These are phyloP conservation scores for Malurus elegans DNA, from an alignment of 2,113 vertebrate species.

Conservation along the genomic window DNA sequence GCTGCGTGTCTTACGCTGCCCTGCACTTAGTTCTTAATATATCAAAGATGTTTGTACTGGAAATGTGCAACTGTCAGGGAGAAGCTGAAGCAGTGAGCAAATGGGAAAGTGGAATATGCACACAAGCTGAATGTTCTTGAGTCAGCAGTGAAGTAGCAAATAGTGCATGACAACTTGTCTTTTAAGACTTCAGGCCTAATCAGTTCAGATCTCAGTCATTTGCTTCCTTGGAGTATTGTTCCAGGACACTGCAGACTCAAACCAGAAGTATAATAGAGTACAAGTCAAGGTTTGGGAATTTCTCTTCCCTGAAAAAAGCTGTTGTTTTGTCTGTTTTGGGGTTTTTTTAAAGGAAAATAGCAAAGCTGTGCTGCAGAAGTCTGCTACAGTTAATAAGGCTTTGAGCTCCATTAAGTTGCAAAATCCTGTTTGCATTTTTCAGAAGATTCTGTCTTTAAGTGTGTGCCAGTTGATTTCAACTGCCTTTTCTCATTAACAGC, in stretches of 20 bases:
- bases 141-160: conserved; percentile 13
- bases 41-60: conserved; percentile 2
- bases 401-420: background rate
- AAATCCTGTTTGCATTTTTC: background rate
- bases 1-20: background rate
- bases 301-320: background rate
- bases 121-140: background rate
- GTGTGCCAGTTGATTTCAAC: background rate
- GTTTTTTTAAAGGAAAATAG: background rate
- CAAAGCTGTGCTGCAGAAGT: background rate
- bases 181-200: conserved; percentile 10
- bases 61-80: background rate
- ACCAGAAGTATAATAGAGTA: background rate
- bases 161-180: conserved; percentile 14
- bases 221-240: background rate
- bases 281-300: background rate
- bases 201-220: background rate
- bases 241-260: background rate
- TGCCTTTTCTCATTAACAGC: background rate
- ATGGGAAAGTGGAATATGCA: background rate
- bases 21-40: background rate
- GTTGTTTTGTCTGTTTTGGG: background rate
- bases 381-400: background rate
- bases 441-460: background rate
- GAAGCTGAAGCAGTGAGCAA: background rate